phyloP scores from a whole-genome alignment of 2,797 vertebrate genomes.

The Apogon talboti region DNA sequence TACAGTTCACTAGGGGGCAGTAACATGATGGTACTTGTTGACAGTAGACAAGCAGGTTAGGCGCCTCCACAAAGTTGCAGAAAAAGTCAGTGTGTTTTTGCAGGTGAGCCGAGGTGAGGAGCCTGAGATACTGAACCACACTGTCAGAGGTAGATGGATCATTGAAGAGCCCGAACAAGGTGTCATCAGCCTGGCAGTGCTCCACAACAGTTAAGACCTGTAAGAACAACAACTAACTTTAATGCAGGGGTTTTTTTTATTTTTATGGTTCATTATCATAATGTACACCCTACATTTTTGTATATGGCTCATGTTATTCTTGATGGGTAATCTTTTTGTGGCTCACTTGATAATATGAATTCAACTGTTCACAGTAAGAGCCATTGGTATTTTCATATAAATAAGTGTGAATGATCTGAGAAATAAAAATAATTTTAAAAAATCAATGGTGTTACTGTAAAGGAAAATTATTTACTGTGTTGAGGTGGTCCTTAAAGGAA shows the following conservation, averaged over 20 bases:
- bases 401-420: background rate
- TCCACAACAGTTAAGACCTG: constrained; percentile 84
- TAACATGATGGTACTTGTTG: constrained; percentile 70
- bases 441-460: background rate
- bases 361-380: no score
- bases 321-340: no score
- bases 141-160: constrained; percentile 82
- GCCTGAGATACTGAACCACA: constrained; percentile 86
- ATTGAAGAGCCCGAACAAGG: constrained; percentile 84
- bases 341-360: no score
- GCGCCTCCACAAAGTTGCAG: constrained; percentile 86
- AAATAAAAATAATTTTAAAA: no score
- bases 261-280: no score
- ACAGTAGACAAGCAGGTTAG: constrained; percentile 85
- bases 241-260: no score
- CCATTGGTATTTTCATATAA: no score
- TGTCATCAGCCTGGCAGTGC: constrained; percentile 76
- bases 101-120: constrained; percentile 88
- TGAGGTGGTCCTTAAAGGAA: constrained; percentile 73
- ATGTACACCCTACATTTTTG: no score
- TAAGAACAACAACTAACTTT: background rate
- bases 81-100: constrained; percentile 86
- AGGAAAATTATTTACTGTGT: constrained; percentile 66
- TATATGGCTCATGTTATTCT: no score
- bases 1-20: constrained; percentile 52